Evolutionary conservation across 2,888 invertebrate genomes (phyloP).

Genomic region (Rhingia campestris): DNA sequence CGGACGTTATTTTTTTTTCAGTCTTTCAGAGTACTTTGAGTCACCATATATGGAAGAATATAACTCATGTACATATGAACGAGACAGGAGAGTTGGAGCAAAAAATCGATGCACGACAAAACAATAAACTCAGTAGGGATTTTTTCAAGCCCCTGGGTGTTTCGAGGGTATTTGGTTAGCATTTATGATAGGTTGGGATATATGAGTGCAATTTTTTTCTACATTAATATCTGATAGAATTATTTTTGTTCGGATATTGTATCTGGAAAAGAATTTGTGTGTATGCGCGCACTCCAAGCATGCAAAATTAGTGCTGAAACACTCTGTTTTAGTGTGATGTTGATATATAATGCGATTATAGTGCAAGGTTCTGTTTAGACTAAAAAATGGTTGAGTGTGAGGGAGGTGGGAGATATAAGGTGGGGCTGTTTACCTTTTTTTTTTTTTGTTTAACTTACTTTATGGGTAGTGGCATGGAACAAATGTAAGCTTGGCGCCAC

Average conservation of each 20-base stretch:
- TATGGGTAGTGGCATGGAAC: constrained; percentile 32
- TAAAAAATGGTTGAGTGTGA: neutral
- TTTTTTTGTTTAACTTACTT: constrained; percentile 15
- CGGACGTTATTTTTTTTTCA: constrained; percentile 40
- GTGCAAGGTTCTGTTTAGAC: constrained; percentile 48
- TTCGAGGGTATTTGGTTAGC: constrained; percentile 4
- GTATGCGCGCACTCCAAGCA: neutral
- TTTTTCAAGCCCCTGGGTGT: constrained; percentile 25
- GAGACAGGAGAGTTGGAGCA: constrained; percentile 3
- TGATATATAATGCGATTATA: constrained; percentile 67
- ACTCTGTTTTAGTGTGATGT: constrained; percentile 9
- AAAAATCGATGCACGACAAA: constrained; percentile 56
- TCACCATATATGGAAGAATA: constrained; percentile 37
- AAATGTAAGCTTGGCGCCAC: constrained; percentile 58
- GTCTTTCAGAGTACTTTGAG: constrained; percentile 22
- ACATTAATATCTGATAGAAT: constrained; percentile 34
- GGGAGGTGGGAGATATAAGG: too few relatives aligned
- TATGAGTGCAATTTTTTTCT: constrained; percentile 4
- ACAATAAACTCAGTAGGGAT: constrained; percentile 54
- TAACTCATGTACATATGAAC: constrained; percentile 46
- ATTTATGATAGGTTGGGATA: neutral
- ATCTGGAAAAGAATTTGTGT: too few relatives aligned
- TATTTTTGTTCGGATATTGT: constrained; percentile 47
- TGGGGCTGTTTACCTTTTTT: constrained; percentile 12
- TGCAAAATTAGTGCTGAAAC: constrained; percentile 34